These are phyloP conservation scores for Drosophila tanythrix DNA, from an alignment of 2,888 invertebrate genomes.

Conservation along the genomic window DNA sequence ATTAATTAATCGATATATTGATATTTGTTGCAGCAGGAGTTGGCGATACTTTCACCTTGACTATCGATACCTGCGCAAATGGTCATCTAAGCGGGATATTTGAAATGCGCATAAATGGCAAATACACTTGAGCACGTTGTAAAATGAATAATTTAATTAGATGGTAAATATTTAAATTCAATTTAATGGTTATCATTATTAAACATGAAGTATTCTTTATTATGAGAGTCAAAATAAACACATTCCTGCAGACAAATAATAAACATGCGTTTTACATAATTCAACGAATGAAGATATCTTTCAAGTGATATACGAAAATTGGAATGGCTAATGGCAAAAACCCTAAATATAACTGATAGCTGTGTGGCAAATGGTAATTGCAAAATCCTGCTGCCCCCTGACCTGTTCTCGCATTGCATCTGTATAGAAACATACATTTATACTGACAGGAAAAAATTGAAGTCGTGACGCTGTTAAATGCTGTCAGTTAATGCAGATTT, in stretches of 20 bases:
- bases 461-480: slow-evolving; percentile 43
- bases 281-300: not conserved
- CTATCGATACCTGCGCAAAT: not conserved
- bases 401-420: slow-evolving; percentile 9
- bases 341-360: slow-evolving; percentile 1
- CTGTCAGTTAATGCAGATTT: slow-evolving; percentile 24
- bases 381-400: slow-evolving; percentile 15
- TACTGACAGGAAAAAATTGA: slow-evolving; percentile 12
- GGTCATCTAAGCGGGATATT: slow-evolving; percentile 9
- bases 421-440: not conserved
- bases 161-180: not conserved
- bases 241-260: not conserved
- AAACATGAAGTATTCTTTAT: not conserved
- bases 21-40: not conserved
- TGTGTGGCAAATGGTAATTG: not conserved
- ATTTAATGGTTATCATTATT: not conserved
- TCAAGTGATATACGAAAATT: not conserved
- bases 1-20: slow-evolving; percentile 6
- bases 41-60: slow-evolving; percentile 5
- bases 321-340: not conserved
- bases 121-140: not conserved
- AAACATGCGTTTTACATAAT: not conserved
- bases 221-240: not conserved
- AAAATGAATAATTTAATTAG: not conserved
- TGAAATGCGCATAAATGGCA: not conserved